Base-by-base conservation (phyloP, 2,888 invertebrate species). In the Conus canariensis region DNA sequence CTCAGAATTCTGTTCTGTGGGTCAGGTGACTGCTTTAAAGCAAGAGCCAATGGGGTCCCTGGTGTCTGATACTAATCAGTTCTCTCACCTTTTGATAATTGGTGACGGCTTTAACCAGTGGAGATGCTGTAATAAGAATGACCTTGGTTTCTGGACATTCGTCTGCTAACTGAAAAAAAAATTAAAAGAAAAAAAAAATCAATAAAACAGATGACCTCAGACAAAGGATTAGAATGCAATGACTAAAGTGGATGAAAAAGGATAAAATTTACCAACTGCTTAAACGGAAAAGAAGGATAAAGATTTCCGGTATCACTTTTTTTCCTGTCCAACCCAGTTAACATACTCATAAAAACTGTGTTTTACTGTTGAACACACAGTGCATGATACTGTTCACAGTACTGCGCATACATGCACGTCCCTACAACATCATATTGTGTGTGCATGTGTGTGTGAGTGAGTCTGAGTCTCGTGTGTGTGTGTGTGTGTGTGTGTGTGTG, bases 101-200 rank as follows among this genome's bases (percentile, higher is more conserved):
- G 85, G 98, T 98, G 1, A 98, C 98, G 91, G 98, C 98, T 97
- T 99, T 99, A 3, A 99, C 97, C 85, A 98, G 96, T 22, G 98
- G 97, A 86, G 98, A 98, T 92, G 98, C 98, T 88, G 98, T 98
- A 88, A 99, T 96, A 92, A 99, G 97, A 56, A 98, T 96, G 83
- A 98, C 97, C 74, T 96, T 96, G 95, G 97, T 97, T 90, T 97
- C 97, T 1, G 98, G 98, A 94, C 98, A 97, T 95, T 98, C 97
- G 25, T 90, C 97, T 97, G 95, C 98, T 96, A 96, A 94, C 96
- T 96, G 94, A 88, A 93, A 94, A 9, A 70, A 12, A 12, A 60
- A 87, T 45, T 74, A 25, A 88, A 85, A 80, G 5, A 86, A 59
- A 85, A 22, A 85, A 4, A n/a, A 25, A 56, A 59, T 83, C 1